Base-by-base conservation (phyloP, 2,797 vertebrate species). In the Phrynocephalus vlangalii region DNA sequence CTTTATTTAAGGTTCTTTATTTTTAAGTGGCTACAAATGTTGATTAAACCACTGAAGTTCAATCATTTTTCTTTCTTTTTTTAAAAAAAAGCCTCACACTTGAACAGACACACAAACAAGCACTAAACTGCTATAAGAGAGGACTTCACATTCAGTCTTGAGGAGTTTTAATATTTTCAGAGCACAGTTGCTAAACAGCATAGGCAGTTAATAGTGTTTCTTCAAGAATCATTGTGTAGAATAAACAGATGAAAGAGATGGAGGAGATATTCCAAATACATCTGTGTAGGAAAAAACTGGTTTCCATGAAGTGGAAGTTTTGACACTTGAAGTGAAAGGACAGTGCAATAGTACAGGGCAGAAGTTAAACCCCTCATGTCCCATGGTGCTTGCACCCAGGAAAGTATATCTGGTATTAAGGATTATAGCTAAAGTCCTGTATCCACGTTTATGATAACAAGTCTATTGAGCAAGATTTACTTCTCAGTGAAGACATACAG, bases 171-270 rank as follows among this genome's bases (percentile, higher is more conserved):
- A 30, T 13, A 22, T 52, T 91, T 88, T 24, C 80, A 50, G 1
- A 0, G 72, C 68, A 79, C 87, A 33, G 16, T 28, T 16, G 30
- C 50, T 88, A 82, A 86, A 68, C 78, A 6, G 1, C 0, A 2
- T 9, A 80, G 2, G 22, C 5, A 77, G 79, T 76, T 87, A 82
- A 33, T 28, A 79, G 73, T 2, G 1, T 60, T 6, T 1, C 70
- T 88, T 44, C 86, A 89, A 84, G 75, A 79, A 88, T 66, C 48
- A 76, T 80, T 79, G 77, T 86, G 86, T 20, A 67, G 60, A 93
- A 87, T 60, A 78, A 92, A 83, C 38, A 60, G 26, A 60, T 15
- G 48, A 44, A 38, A 67, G 75, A 76, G 63, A 77, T 26, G n/a
- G 44, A 56, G 20, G 13, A 76, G 82, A 77, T 33, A 52, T 52